Base-by-base conservation (phyloP, 2,113 vertebrate genomes). In the Rattus norvegicus region DNA sequence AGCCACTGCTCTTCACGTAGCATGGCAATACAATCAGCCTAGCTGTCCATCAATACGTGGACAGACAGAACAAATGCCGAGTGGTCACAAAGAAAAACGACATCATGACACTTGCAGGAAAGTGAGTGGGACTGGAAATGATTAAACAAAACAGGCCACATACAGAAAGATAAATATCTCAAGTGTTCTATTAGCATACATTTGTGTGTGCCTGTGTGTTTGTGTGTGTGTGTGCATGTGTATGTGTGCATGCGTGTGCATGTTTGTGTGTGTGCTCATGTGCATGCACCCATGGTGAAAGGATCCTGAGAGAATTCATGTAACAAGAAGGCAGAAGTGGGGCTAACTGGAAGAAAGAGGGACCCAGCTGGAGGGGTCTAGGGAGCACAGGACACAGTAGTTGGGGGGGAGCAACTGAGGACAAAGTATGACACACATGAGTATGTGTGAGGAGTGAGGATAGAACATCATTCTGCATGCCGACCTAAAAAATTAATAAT, bases 191-290 rank as follows among this genome's bases (percentile, higher is more conserved):
- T n/a, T 81, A 81, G 49, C 79, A 81, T n/a, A 36, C 30, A 36
- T 54, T 19, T 56, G 8, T 59, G 36, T n/a, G 33, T n/a, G 28
- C 33, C 14, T 30, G 30, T 56, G 79, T 22, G 17, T n/a, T 33
- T 13, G 6, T 36, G 33, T 26, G 10, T 7, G 2, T 7, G 19
- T 9, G 5, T 11, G 12, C 13, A 13, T 7, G 14, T 47, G 43
- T 26, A 22, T 7, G 14, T 47, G 43, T 26, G 22, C 47, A 39
- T 56, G 9, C 56, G 77, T 20, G 8, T 81, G 33, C 3, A 2
- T 80, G 33, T 81, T 19, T 12, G 16, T 12, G 52, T 26, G 52
- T 11, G 6, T 16, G 2, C 22, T 17, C 24, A 10, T 0, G 1
- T 43, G 56, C 24, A 28, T 43, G n/a, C 22, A 3, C 16, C 36